Evolutionary conservation across 2,797 vertebrate genomes (phyloP).

Genomic region (Labroides dimidiatus): DNA sequence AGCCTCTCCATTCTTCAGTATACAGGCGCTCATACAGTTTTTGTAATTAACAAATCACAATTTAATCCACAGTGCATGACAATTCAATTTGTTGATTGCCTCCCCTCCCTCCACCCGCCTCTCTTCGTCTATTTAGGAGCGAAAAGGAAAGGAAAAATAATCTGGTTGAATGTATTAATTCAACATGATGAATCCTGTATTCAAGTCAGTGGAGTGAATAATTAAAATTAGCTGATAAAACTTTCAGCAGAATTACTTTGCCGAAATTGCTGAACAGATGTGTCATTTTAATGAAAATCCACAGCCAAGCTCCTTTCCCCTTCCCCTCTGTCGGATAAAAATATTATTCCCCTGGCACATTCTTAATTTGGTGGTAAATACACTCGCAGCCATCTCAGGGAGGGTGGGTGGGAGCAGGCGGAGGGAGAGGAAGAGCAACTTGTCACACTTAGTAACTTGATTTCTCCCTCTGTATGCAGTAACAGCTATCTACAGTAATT

Average conservation of each 20-base stretch:
- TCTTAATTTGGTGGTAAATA: conserved; percentile 99
- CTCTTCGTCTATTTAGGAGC: conserved; percentile 84
- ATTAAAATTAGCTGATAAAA: conserved; percentile 99
- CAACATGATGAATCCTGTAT: conserved; percentile 99
- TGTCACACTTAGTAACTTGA: conserved; percentile 99
- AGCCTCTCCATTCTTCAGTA: conserved; percentile 92
- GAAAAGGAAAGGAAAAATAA: conserved; percentile 81
- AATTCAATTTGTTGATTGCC: conserved; percentile 99
- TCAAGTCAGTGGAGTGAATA: conserved; percentile 99
- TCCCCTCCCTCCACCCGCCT: conserved; percentile 81
- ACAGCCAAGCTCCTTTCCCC: conserved; percentile 94
- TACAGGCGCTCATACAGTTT: conserved; percentile 88
- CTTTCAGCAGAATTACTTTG: conserved; percentile 99
- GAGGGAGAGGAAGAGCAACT: conserved; percentile 91
- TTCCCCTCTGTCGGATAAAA: conserved; percentile 95
- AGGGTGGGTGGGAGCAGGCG: conserved; percentile 84
- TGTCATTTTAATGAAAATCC: conserved; percentile 99
- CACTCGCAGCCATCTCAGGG: conserved; percentile 94
- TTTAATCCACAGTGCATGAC: conserved; percentile 98
- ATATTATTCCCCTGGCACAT: conserved; percentile 99
- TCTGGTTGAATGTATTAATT: conserved; percentile 99
- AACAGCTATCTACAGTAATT: conserved; percentile 99
- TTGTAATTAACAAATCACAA: conserved; percentile 98
- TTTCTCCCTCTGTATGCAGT: conserved; percentile 97
- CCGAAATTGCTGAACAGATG: conserved; percentile 99